A percentile compares a stretch with the other conserved stretches of the same genome.
Conservation (phyloP, 2,888 invertebrate genomes). For the Heliconius erato region DNA sequence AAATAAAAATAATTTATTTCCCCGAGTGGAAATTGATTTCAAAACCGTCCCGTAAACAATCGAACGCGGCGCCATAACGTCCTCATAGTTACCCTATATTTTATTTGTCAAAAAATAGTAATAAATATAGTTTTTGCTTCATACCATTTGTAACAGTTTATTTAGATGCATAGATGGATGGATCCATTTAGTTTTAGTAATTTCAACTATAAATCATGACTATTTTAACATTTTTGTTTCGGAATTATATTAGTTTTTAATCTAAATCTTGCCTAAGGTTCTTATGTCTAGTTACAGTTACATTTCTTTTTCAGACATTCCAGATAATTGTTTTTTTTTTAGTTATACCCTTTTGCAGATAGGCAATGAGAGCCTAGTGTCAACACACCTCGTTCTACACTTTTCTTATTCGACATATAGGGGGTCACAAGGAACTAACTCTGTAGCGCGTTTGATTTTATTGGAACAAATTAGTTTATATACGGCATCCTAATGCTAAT, state of each 20-base stretch:
- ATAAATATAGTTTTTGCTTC: not conserved
- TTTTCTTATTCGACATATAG: too few species aligned
- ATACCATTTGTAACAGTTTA: not conserved
- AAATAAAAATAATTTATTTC: not conserved
- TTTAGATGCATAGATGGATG: not conserved
- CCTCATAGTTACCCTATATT: not conserved
- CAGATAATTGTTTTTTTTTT: not conserved
- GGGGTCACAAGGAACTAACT: too few species aligned
- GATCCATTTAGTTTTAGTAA: not conserved
- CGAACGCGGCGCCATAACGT: not conserved
- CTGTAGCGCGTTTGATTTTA: too few species aligned
- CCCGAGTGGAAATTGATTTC: too few species aligned
- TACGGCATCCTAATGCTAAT: too few species aligned
- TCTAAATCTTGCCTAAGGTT: not conserved
- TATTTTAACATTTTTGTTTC: not conserved
- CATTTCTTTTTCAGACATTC: not conserved
- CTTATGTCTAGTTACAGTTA: not conserved
- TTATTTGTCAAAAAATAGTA: not conserved
- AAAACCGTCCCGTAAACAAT: not conserved
- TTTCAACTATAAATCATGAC: not conserved
- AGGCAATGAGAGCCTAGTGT: too few species aligned
- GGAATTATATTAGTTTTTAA: not conserved
- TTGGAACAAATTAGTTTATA: too few species aligned
- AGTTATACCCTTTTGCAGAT: too few species aligned
- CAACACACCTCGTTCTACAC: too few species aligned